Evolutionary conservation across 2,888 invertebrate species (phyloP), one percentile per base, ranked within the genome.

Genomic region (Macrosoma leucophasiata): DNA sequence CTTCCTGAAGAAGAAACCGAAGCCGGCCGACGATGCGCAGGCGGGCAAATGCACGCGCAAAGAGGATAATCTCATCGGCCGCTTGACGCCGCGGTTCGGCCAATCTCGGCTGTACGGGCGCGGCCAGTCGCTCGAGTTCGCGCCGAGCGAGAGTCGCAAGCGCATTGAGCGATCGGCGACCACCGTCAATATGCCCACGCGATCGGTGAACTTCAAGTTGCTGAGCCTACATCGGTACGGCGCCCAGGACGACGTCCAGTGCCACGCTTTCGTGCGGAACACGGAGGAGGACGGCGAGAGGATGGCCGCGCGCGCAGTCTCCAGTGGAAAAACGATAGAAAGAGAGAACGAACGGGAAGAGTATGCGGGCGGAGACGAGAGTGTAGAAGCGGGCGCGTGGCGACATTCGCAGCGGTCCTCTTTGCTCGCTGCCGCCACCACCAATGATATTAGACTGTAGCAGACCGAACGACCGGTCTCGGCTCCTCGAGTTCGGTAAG

Each of bases 191-290:
- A 63, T 78, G 39, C 70, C 75, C 26, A 59, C 74, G 52, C 50
- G 75, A 37, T 68, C 72, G 27, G 62, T 76, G 44, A 71, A 81
- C 56, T 60, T 79, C 36, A 73, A 76, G 59, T 75, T 79, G 57
- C 65, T 82, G 39, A 78, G 76, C 55, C 59, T 82, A 59, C 81
- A 82, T 59, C 68, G 82, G 39, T 81, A 77, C 65, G 81, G 79
- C 41, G 64, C 78, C 40, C 60, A 50, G 44, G 68, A 69, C 33
- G 62, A 59, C 29, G 63, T 56, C 48, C 64, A 62, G 55, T 61
- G 66, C 46, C 62, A 55, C 50, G 55, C 56, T 20, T 62, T 58
- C 48, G 56, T 52, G 29, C 61, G 52, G 26, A 53, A 44, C 27
- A 31, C 43, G 11, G 58, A 48, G 27, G 60, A 52, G 18, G 54